Evolutionary conservation across 1,140 invertebrate genomes (phyloP), one percentile per base, ranked within the genome.

Genomic region (Contarinia nasturtii): DNA sequence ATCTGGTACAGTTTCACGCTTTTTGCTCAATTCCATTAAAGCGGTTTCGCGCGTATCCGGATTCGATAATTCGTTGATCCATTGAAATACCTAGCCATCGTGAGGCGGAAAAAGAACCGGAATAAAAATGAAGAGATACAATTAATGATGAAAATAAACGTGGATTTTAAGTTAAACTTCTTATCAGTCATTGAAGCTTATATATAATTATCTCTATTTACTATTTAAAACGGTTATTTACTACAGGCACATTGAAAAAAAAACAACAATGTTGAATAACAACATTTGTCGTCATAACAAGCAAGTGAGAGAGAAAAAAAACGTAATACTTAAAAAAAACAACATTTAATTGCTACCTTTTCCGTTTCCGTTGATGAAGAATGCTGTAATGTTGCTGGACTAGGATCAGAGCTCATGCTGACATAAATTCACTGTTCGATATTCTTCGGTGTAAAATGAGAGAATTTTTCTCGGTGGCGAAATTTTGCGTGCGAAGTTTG

Each of bases 21-120:
- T 96, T 64, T 98, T 97, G 60, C 95, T 98, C 4, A 99, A 65
- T 68, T 98, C 94, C 20, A 94, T 68, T 4, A 99, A 68, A 27
- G 95, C 93, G 71, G 90, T 92, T 71, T 98, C 94, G 34, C 93
- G 71, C 1, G 89, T 97, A 49, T 92, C 86, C 12, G 89, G 84
- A 67, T 87, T 89, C 7, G 86, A 84, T n/a, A 99, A 61, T 59
- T 98, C 94, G 50, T 84, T 75, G 54, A 99, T 97, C 61, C 61
- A 63, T 52, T 63, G 61, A 33, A 60, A 63, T 21, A 63, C 60
- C 61, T 63, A n/a, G n/a, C n/a, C n/a, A n/a, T n/a, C n/a, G n/a
- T n/a, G n/a, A n/a, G n/a, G 41, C 37, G 17, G 12, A 40, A 15
- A n/a, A 12, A 40, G n/a, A 36, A 36, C n/a, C n/a, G n/a, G n/a